A percentile compares a stretch with the other conserved stretches of the same genome.
Evolutionary conservation across 2,888 invertebrate species (phyloP).

Genomic region (Andrena bucephala): DNA sequence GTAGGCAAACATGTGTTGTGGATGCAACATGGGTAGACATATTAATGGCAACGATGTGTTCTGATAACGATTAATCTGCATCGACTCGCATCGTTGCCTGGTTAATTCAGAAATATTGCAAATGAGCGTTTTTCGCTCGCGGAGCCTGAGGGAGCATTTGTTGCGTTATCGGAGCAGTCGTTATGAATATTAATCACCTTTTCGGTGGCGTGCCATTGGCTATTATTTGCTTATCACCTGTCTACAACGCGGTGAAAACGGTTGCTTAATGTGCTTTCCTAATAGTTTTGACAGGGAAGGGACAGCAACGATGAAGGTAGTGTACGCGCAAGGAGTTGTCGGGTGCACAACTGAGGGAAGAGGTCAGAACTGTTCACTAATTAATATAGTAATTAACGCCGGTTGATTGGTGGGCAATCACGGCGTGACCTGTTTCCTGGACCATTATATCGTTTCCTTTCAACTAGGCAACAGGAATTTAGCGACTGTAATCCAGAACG

Average conservation of each 20-base stretch:
- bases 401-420: slow-evolving; percentile 62
- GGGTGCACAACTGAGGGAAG: slow-evolving; percentile 38
- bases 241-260: slow-evolving; percentile 50
- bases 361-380: slow-evolving; percentile 55
- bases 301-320: slow-evolving; percentile 49
- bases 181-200: slow-evolving; percentile 75
- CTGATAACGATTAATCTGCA: neutral
- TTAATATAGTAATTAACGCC: slow-evolving; percentile 74
- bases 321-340: slow-evolving; percentile 49
- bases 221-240: slow-evolving; percentile 55
- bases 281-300: slow-evolving; percentile 27
- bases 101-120: neutral
- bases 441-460: slow-evolving; percentile 25
- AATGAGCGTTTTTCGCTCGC: neutral
- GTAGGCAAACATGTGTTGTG: too few species aligned
- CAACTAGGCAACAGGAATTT: neutral
- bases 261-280: slow-evolving; percentile 66
- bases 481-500: neutral
- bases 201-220: slow-evolving; percentile 54
- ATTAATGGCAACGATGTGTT: neutral
- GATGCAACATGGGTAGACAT: neutral
- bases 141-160: too few species aligned
- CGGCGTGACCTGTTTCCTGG: slow-evolving; percentile 38
- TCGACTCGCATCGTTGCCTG: neutral
- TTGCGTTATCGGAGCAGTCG: slow-evolving; percentile 34